Conservation (phyloP, 2,797 vertebrate species). For the Hozukius guyotensis region DNA sequence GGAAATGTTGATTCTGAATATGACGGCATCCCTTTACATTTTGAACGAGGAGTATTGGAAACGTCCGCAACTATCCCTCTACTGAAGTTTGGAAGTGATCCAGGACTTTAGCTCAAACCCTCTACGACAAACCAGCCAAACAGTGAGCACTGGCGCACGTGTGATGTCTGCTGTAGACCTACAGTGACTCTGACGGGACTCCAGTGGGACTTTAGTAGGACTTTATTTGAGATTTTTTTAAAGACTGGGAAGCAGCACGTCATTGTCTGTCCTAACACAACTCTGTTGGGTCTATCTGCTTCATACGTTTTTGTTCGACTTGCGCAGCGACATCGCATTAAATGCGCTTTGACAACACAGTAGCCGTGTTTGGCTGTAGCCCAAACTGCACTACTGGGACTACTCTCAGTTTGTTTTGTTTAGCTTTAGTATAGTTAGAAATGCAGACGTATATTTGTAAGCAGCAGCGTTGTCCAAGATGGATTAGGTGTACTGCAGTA, state of each 20-base stretch:
- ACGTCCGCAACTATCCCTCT: neutral
- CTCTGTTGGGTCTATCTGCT: neutral
- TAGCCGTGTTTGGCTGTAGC: neutral
- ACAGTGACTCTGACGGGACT: neutral
- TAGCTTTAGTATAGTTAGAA: constrained; percentile 2
- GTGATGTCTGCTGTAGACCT: constrained; percentile 3
- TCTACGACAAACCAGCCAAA: neutral
- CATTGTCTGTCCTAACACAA: neutral
- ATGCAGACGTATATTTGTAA: constrained; percentile 1
- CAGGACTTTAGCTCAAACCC: neutral
- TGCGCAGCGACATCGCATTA: neutral
- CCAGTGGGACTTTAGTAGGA: neutral
- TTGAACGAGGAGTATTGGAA: neutral
- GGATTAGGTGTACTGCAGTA: constrained; percentile 27
- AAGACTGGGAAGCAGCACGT: neutral
- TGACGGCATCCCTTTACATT: neutral
- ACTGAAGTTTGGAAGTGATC: neutral
- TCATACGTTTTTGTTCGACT: neutral
- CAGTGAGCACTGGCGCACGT: neutral
- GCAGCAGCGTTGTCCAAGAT: neutral
- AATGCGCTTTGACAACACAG: neutral
- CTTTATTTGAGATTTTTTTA: no score
- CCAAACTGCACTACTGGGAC: constrained; percentile 14
- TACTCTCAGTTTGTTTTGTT: constrained; percentile 5
- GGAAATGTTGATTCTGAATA: neutral